Percentiles rank a stretch among this genome's conserved stretches.
These are phyloP conservation scores for Eumeta japonica DNA, from an alignment of 1,140 invertebrate genomes.

Conservation along the genomic window DNA sequence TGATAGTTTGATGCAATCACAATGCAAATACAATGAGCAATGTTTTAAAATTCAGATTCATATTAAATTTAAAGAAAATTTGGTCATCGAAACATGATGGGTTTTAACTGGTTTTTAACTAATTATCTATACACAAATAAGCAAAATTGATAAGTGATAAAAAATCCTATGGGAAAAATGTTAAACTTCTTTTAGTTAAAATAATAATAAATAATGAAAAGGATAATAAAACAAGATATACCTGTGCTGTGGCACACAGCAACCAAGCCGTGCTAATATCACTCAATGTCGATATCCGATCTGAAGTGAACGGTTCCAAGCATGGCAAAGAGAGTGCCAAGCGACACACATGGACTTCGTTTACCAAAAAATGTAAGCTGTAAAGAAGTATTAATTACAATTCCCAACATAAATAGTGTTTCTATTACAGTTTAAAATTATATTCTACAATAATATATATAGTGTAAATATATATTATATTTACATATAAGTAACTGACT, in stretches of 20 bases:
- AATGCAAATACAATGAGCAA: too few relatives aligned
- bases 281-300: constrained; percentile 79
- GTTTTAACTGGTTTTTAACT: too few relatives aligned
- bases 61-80: too few relatives aligned
- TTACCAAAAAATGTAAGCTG: constrained; percentile 75
- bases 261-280: constrained; percentile 77
- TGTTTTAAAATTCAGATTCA: too few relatives aligned
- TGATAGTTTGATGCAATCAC: too few relatives aligned
- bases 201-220: constrained; percentile 1
- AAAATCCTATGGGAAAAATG: neutral
- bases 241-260: constrained; percentile 68
- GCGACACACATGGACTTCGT: constrained; percentile 80
- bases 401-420: too few relatives aligned
- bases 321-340: constrained; percentile 81
- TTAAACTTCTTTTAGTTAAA: neutral
- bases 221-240: constrained; percentile 14
- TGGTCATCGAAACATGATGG: too few relatives aligned
- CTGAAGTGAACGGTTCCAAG: constrained; percentile 80
- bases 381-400: constrained; percentile 26
- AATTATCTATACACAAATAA: too few relatives aligned
- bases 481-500: too few relatives aligned
- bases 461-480: constrained; percentile 32
- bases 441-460: constrained; percentile 16
- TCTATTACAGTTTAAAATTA: too few relatives aligned
- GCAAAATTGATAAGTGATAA: neutral